Conservation (phyloP, 2,113 vertebrate species). For the Thomomys bottae region DNA sequence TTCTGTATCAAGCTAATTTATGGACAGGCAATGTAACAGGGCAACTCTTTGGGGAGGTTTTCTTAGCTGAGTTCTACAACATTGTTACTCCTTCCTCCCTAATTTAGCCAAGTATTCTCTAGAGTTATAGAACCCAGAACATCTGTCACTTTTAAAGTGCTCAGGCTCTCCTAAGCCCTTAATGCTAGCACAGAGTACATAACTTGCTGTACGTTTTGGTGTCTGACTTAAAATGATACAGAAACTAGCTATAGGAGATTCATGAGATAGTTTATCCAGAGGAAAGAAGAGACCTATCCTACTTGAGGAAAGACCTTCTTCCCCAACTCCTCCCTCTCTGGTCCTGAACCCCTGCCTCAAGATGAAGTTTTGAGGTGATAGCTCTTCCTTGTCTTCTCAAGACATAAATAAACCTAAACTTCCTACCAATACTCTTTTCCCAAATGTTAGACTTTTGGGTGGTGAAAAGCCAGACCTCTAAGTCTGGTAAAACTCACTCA, state of each 20-base stretch:
- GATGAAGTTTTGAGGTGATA: background rate
- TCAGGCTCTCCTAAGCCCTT: background rate
- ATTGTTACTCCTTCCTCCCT: background rate
- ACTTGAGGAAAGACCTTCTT: background rate
- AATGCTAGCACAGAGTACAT: background rate
- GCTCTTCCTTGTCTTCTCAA: background rate
- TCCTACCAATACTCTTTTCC: background rate
- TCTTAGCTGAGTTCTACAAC: background rate
- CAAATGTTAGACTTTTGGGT: background rate
- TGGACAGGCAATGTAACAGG: background rate
- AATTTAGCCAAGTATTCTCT: background rate
- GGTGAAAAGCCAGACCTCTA: background rate
- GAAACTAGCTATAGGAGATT: background rate
- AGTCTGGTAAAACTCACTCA: background rate
- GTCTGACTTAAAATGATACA: background rate
- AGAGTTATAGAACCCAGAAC: background rate
- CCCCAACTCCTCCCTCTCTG: background rate
- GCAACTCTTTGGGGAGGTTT: background rate
- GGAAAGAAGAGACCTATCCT: background rate
- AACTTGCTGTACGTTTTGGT: background rate
- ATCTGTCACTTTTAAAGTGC: background rate
- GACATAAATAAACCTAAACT: background rate
- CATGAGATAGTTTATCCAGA: background rate
- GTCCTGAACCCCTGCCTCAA: background rate
- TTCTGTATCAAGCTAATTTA: constrained; percentile 20